phyloP scores from a whole-genome alignment of 2,888 invertebrate species.

The Sipunculus nudus region DNA sequence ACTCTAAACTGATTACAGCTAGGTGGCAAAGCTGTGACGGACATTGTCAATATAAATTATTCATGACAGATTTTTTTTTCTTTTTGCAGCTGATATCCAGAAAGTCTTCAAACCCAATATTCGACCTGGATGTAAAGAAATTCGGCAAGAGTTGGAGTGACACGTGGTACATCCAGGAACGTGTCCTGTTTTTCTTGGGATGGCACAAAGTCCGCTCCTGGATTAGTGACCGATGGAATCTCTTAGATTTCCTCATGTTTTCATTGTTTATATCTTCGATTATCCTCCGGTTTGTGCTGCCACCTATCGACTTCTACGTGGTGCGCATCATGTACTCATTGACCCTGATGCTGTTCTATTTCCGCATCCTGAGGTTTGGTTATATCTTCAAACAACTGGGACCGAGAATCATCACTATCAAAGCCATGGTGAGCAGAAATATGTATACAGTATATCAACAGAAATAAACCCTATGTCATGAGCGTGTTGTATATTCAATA shows the following conservation, averaged over 20 bases:
- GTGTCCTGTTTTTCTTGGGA: conserved; percentile 4
- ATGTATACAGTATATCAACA: too few species aligned
- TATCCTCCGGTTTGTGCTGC: conserved; percentile 12
- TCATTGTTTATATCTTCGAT: conserved; percentile 6
- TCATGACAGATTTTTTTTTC: too few species aligned
- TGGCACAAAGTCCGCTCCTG: conserved; percentile 11
- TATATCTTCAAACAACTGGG: conserved; percentile 24
- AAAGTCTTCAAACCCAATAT: conserved; percentile 17
- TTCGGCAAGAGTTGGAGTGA: neutral
- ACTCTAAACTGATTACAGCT: too few species aligned
- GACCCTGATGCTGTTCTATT: conserved; percentile 29
- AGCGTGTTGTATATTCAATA: too few species aligned
- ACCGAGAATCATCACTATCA: conserved; percentile 29
- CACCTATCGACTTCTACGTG: conserved; percentile 7
- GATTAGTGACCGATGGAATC: conserved; percentile 24
- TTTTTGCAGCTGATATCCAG: conserved; percentile 4
- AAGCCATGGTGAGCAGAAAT: conserved; percentile 28
- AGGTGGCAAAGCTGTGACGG: too few species aligned
- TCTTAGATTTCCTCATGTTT: conserved; percentile 13
- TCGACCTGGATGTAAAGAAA: conserved; percentile 1
- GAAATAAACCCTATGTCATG: too few species aligned
- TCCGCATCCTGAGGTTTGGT: conserved; percentile 23
- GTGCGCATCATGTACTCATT: conserved; percentile 19
- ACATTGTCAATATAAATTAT: too few species aligned
- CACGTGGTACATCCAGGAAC: conserved; percentile 26